phyloP scores from a whole-genome alignment of 2,113 vertebrate genomes.

The Takifugu bimaculatus region DNA sequence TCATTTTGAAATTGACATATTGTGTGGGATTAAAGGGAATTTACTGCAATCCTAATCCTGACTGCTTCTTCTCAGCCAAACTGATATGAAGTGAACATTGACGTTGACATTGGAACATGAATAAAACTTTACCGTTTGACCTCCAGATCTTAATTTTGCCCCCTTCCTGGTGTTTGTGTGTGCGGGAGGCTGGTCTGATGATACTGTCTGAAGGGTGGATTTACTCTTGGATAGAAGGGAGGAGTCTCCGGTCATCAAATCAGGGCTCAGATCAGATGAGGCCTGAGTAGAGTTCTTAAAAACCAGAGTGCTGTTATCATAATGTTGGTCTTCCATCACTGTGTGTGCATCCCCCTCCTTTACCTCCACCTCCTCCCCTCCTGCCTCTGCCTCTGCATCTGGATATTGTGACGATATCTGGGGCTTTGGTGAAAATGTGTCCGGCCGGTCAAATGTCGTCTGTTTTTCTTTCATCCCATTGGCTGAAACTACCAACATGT shows the following conservation, averaged over 20 bases:
- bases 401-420: background rate
- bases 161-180: background rate
- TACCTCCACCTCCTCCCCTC: background rate
- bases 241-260: background rate
- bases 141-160: conserved; percentile 17
- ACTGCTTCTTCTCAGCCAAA: background rate
- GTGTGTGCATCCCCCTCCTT: background rate
- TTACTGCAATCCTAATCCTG: too few relatives aligned
- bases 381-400: conserved; percentile 12
- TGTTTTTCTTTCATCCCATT: conserved; percentile 3
- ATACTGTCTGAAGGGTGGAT: conserved; percentile 6
- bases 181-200: conserved; percentile 5
- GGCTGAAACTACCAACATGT: conserved; percentile 2
- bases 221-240: conserved; percentile 22
- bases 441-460: background rate
- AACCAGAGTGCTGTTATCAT: background rate
- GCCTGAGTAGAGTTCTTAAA: conserved; percentile 4
- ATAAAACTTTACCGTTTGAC: conserved; percentile 49
- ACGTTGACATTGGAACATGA: background rate
- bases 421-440: conserved; percentile 1
- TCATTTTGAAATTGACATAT: too few relatives aligned
- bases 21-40: too few relatives aligned
- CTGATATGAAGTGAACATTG: background rate
- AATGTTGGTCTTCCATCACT: background rate
- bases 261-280: conserved; percentile 13